Base-by-base conservation (phyloP, 2,888 invertebrate genomes). In the Neuroscelio doddi region DNA sequence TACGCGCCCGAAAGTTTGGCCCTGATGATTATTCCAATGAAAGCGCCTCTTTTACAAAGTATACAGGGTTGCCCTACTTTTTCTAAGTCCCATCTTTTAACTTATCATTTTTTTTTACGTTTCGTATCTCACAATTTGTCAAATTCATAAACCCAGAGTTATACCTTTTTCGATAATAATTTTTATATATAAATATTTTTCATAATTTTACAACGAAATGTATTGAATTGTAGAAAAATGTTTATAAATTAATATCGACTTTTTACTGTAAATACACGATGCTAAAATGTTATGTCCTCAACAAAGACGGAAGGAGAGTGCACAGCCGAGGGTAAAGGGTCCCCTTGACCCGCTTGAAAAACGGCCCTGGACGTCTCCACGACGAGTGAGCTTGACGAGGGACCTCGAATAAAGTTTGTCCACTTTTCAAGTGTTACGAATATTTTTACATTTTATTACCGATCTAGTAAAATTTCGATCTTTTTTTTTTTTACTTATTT, bases 281-380 rank as follows among this genome's bases (percentile, higher is more conserved):
- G 9, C 9, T 5, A 21, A 21, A 21, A 3, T 2, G 21, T 5
- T 5, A 5, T 5, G 21, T 21, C 21, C 21, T 21, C 21, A 21
- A 44, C 12, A 44, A 44, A 44, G 44, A 44, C 44, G 29, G 51
- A 27, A 50, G 50, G 55, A 50, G 51, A 55, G 58, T 58, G 52
- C 64, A 47, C 38, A 56, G 56, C 56, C 63, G 63, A 63, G 56
- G 56, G 56, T 45, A 52, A 62, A 64, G 69, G 71, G 70, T 79
- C 63, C 78, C 79, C 79, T 80, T 80, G 80, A 80, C 79, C 79
- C 75, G 75, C 68, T 80, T 80, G 65, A 72, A 75, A 75, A 72
- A 71, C 64, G 78, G 74, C 78, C 77, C 76, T 78, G 78, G 55
- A 59, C 64, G 56, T 59, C 64, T 59, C 59, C 58, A 32, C 64